Base-by-base conservation (phyloP, 2,797 vertebrate species). In the Buceros bicornis region DNA sequence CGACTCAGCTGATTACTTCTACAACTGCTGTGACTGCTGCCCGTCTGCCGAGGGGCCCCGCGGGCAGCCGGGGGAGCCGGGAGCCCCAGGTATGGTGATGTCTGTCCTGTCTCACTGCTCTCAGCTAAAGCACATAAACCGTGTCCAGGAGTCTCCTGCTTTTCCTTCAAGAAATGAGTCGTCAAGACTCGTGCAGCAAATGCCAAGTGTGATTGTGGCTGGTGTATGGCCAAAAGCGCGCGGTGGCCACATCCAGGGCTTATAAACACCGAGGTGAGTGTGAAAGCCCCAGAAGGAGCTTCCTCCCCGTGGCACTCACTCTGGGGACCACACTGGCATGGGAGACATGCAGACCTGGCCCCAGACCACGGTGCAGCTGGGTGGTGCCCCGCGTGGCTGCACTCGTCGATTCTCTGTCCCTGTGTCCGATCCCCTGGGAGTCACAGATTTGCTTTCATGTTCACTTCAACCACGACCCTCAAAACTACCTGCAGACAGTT, bases 11-110 rank as follows among this genome's bases (percentile, higher is more conserved):
- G 99, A 99, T 93, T 99, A 99, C 96, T 99, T 99, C 97, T 98
- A 99, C 96, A 99, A 99, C 95, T 99, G 99, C 97, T 99, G 99
- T 62, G 99, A 99, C 69, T 99, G 99, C 96, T 99, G 99, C 94
- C 98, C 98, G 2, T 98, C 98, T 13, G 90, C 98, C 28, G 83
- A 72, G 42, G 99, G 99, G 4, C 98, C 98, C 60, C 98, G 96
- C 82, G 99, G 99, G 56, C 97, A 97, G 31, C 98, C 98, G 0
- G 99, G 99, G 73, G 98, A 98, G 8, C 97, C 87, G 42, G 99
- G 99, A 74, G 88, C 97, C 48, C 94, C 98, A 99, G 99, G 99
- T 99, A 98, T 1, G 56, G 48, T 2, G 37, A 58, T 6, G 13
- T 18, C 21, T 65, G 7, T 51, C 21, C 21, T 65, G 7, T 51